These are phyloP conservation scores for Galeopterus variegatus DNA, from an alignment of 2,113 vertebrate species.

Conservation along the genomic window DNA sequence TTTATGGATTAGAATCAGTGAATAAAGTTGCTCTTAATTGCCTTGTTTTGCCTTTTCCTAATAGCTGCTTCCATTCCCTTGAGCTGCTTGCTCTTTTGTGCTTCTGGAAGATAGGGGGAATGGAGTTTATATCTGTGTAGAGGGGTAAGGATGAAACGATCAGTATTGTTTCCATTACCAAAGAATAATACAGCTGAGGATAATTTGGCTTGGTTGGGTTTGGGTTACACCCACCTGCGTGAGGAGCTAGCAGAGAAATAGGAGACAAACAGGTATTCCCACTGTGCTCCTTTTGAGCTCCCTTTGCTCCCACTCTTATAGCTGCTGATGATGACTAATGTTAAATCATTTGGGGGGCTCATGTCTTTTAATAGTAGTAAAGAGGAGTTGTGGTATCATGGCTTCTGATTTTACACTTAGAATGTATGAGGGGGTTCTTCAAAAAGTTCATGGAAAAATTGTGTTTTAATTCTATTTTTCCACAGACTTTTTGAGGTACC, in stretches of 20 bases:
- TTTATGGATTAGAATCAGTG: conserved; percentile 2
- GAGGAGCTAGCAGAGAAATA: conserved; percentile 20
- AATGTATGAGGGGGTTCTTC: background rate
- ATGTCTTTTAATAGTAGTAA: conserved; percentile 60
- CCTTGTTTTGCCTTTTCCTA: conserved; percentile 48
- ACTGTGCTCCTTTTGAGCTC: background rate
- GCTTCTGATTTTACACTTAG: conserved; percentile 61
- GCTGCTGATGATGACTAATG: conserved; percentile 49
- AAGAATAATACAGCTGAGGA: conserved; percentile 48
- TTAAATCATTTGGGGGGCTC: conserved; percentile 15
- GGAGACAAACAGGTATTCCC: background rate
- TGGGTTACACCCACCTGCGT: background rate
- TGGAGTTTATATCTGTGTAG: background rate
- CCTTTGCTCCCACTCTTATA: conserved; percentile 43
- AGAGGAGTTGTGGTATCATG: conserved; percentile 56
- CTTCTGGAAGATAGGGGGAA: conserved; percentile 8
- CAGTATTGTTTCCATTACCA: conserved; percentile 14
- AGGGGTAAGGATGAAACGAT: background rate
- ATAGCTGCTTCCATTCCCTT: conserved; percentile 3
- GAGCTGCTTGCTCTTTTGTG: background rate
- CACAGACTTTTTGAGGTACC: too few species aligned
- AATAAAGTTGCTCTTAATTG: conserved; percentile 59
- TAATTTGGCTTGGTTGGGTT: conserved; percentile 24
- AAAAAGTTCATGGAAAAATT: too few species aligned
- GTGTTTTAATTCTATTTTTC: too few species aligned